These are phyloP conservation scores for Lingula anatina DNA, from an alignment of 2,888 invertebrate genomes.

Conservation along the genomic window DNA sequence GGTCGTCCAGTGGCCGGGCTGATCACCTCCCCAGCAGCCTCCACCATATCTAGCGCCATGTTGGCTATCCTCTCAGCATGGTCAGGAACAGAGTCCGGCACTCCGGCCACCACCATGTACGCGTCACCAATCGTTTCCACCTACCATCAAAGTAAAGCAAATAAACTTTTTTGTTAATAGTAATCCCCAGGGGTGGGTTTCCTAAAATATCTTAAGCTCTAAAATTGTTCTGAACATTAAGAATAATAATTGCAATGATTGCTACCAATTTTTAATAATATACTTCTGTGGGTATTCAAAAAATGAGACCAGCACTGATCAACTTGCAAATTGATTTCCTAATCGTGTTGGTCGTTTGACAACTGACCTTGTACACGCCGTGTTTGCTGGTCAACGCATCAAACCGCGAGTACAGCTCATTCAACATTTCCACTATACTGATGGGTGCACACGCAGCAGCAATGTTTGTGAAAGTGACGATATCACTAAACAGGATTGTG, in stretches of 20 bases:
- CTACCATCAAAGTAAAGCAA: conserved; percentile 11
- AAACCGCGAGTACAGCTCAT: conserved; percentile 47
- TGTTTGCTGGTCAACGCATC: conserved; percentile 19
- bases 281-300: too few relatives aligned
- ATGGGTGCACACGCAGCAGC: conserved; percentile 41
- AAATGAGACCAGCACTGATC: too few relatives aligned
- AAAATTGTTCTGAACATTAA: too few relatives aligned
- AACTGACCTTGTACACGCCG: conserved; percentile 28
- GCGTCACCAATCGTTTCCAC: conserved; percentile 47
- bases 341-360: neutral
- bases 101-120: conserved; percentile 46
- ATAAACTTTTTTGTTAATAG: too few relatives aligned
- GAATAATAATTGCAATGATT: too few relatives aligned
- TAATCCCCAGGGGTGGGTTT: too few relatives aligned
- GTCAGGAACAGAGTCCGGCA: conserved; percentile 32
- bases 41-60: conserved; percentile 43
- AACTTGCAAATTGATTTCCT: too few relatives aligned
- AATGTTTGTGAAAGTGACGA: conserved; percentile 48
- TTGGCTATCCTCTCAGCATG: conserved; percentile 43
- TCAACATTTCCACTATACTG: conserved; percentile 47
- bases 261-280: too few relatives aligned
- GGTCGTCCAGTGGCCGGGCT: conserved; percentile 25
- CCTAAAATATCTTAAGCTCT: too few relatives aligned
- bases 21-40: conserved; percentile 29
- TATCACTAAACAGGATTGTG: conserved; percentile 49